These are phyloP conservation scores for Thumatha senex DNA, from an alignment of 2,888 invertebrate species.

Conservation along the genomic window DNA sequence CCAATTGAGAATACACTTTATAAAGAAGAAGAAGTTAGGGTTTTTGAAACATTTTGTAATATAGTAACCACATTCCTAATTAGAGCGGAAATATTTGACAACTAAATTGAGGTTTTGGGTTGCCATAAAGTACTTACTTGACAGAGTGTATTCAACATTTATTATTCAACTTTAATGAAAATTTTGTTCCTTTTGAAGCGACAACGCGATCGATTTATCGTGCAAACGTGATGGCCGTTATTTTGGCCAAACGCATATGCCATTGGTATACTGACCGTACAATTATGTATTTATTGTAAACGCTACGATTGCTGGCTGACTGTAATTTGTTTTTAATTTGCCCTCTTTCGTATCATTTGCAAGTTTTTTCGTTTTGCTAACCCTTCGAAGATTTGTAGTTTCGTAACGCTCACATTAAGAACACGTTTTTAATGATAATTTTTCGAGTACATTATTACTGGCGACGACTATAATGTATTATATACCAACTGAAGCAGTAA, in stretches of 20 bases:
- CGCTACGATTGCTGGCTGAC: constrained; percentile 78
- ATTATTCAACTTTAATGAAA: constrained; percentile 13
- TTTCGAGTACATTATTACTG: too few species aligned
- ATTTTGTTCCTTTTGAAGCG: constrained; percentile 28
- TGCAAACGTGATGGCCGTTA: constrained; percentile 63
- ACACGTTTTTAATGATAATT: constrained; percentile 14
- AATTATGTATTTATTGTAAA: constrained; percentile 85
- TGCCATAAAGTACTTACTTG: constrained; percentile 5
- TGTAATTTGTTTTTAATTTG: constrained; percentile 83
- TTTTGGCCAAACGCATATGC: constrained; percentile 73
- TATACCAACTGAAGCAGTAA: too few species aligned
- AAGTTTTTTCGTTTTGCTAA: constrained; percentile 73
- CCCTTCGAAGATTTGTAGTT: constrained; percentile 60
- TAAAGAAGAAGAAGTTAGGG: too few species aligned
- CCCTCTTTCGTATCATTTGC: constrained; percentile 80
- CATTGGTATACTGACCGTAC: constrained; percentile 78
- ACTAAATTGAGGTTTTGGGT: constrained; percentile 13
- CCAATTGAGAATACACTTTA: too few species aligned
- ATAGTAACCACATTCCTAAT: neutral
- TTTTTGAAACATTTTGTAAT: too few species aligned
- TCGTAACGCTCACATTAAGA: constrained; percentile 18
- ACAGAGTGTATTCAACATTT: constrained; percentile 10
- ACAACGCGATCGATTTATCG: constrained; percentile 54
- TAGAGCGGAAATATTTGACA: constrained; percentile 4
- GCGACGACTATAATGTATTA: too few species aligned